A percentile compares a stretch with the other conserved stretches of the same genome.
Evolutionary conservation across 2,113 vertebrate genomes (phyloP).

Genomic region (Pionites leucogaster): DNA sequence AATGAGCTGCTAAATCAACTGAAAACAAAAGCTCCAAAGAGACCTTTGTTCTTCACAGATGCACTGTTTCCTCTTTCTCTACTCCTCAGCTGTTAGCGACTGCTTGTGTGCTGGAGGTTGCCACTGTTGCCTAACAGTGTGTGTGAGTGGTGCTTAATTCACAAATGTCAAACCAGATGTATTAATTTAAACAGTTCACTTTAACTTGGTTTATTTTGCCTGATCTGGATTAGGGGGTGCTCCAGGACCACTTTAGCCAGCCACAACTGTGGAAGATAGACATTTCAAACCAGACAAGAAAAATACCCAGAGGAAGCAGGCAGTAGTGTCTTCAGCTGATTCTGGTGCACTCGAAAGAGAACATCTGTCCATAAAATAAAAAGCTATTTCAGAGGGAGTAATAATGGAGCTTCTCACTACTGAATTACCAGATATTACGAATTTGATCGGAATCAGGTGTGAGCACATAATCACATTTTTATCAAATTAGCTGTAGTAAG

Average conservation of each 20-base stretch:
- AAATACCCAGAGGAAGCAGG: neutral
- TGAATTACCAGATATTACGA: neutral
- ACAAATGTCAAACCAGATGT: neutral
- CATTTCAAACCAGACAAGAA: neutral
- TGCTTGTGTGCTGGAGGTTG: neutral
- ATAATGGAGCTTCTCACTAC: neutral
- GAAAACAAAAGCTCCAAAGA: neutral
- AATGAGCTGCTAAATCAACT: neutral
- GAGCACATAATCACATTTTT: neutral
- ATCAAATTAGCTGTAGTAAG: neutral
- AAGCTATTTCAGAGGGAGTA: neutral
- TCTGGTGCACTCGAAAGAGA: neutral
- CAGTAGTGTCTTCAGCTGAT: neutral
- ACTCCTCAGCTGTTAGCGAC: neutral
- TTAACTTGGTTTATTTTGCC: neutral
- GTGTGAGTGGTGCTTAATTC: neutral
- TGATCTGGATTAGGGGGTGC: neutral
- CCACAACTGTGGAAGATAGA: neutral
- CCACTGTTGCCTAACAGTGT: neutral
- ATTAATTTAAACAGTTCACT: neutral
- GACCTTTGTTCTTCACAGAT: neutral
- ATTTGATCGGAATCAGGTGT: neutral
- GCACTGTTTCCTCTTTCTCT: neutral
- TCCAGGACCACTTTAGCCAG: neutral
- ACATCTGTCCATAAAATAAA: neutral